phyloP scores from a whole-genome alignment of 1,140 invertebrate species.

The Zaprionus taronus region DNA sequence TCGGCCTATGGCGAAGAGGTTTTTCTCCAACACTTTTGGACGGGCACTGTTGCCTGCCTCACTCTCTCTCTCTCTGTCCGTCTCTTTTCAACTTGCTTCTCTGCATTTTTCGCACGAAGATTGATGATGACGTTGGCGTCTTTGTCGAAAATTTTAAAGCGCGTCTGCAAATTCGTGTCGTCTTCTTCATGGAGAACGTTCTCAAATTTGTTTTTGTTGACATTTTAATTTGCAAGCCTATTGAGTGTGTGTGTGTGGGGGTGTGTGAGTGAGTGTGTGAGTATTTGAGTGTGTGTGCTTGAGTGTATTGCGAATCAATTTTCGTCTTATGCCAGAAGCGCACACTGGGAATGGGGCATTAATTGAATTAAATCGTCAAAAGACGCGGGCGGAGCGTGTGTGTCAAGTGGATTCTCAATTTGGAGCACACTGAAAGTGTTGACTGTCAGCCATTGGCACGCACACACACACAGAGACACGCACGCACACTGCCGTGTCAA shows the following conservation, averaged over 20 bases:
- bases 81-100: not conserved
- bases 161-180: constrained; percentile 42
- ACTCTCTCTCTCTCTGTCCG: not conserved
- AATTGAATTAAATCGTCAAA: constrained; percentile 83
- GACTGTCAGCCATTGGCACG: constrained; percentile 77
- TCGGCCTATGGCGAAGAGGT: constrained; percentile 54
- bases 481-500: constrained; percentile 54
- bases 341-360: constrained; percentile 61
- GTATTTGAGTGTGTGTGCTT: constrained; percentile 4
- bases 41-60: not conserved
- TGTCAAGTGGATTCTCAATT: constrained; percentile 76
- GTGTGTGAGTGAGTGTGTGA: not conserved
- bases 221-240: constrained; percentile 74
- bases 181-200: constrained; percentile 52
- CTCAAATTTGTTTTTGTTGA: constrained; percentile 72
- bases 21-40: constrained; percentile 50
- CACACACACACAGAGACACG: constrained; percentile 36
- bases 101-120: constrained; percentile 70
- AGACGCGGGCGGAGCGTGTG: constrained; percentile 48
- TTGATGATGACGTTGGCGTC: constrained; percentile 84
- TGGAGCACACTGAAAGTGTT: constrained; percentile 70
- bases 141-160: constrained; percentile 78
- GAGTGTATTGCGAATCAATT: constrained; percentile 41
- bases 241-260: not conserved
- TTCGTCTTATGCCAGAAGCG: constrained; percentile 52